Percentiles rank a stretch among this genome's conserved stretches.
Evolutionary conservation across 2,113 vertebrate species (phyloP).

Genomic region (Scortum barcoo): DNA sequence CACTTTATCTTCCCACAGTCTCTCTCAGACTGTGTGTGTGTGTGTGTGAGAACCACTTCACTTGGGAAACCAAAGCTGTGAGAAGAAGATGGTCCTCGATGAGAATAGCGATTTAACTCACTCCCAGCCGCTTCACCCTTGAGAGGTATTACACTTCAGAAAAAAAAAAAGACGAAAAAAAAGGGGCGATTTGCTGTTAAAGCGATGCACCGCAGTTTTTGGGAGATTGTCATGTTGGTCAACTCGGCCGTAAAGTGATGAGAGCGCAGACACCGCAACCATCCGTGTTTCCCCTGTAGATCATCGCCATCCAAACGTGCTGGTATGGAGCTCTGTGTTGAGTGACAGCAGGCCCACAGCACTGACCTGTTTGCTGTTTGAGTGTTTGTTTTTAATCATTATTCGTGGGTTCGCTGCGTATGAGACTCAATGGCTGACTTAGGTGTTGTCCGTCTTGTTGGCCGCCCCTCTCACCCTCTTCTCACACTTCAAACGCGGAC

Average conservation of each 20-base stretch:
- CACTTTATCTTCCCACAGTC: slow-evolving; percentile 76
- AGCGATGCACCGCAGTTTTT: neutral
- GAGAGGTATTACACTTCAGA: slow-evolving; percentile 11
- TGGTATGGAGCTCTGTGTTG: neutral
- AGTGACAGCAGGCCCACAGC: slow-evolving; percentile 1
- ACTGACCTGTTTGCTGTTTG: neutral
- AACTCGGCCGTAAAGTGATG: slow-evolving; percentile 13
- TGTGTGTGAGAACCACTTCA: slow-evolving; percentile 47
- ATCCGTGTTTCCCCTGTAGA: neutral
- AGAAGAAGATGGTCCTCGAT: slow-evolving; percentile 54
- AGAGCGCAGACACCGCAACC: slow-evolving; percentile 20
- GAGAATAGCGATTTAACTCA: slow-evolving; percentile 20
- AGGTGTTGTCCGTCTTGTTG: neutral
- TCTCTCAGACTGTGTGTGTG: slow-evolving; percentile 15
- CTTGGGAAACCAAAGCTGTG: slow-evolving; percentile 42
- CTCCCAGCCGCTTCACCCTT: slow-evolving; percentile 9
- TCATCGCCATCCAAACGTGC: neutral
- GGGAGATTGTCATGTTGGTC: slow-evolving; percentile 21
- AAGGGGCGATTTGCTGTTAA: neutral
- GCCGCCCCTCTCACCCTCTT: slow-evolving; percentile 53
- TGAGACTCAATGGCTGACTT: slow-evolving; percentile 1
- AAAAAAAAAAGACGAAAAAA: too few species aligned
- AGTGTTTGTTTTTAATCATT: neutral
- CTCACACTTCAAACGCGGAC: slow-evolving; percentile 76
- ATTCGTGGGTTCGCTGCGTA: neutral